phyloP scores from a whole-genome alignment of 2,888 invertebrate species.

The Xestoiulus laeticollis region DNA sequence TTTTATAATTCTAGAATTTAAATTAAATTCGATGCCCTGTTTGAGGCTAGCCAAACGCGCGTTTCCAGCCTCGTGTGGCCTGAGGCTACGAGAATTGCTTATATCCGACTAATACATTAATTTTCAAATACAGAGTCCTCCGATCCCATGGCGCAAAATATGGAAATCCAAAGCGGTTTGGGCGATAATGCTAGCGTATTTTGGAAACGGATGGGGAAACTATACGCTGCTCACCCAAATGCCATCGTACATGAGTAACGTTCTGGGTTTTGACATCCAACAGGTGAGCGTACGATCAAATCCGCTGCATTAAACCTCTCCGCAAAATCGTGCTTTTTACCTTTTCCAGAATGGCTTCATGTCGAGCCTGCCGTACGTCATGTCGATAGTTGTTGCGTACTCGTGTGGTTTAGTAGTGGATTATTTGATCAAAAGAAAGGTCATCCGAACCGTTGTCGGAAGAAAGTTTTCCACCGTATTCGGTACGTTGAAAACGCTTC shows the following conservation, averaged over 20 bases:
- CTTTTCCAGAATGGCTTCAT: slow-evolving; percentile 49
- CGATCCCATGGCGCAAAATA: slow-evolving; percentile 51
- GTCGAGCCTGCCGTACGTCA: slow-evolving; percentile 52
- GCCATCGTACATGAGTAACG: slow-evolving; percentile 79
- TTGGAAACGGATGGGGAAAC: slow-evolving; percentile 81
- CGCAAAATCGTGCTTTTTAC: not conserved
- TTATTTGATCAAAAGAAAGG: slow-evolving; percentile 46
- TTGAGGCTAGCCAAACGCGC: too few species aligned
- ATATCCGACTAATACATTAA: not conserved
- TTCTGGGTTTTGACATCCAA: slow-evolving; percentile 76
- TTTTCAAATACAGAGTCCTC: slow-evolving; percentile 39
- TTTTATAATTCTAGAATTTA: too few species aligned
- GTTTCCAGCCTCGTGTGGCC: too few species aligned
- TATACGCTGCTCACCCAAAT: slow-evolving; percentile 85
- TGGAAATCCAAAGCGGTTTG: slow-evolving; percentile 52
- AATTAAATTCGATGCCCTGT: too few species aligned
- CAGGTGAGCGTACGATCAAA: slow-evolving; percentile 66
- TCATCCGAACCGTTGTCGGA: slow-evolving; percentile 2
- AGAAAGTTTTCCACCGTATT: slow-evolving; percentile 43
- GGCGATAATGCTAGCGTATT: slow-evolving; percentile 58
- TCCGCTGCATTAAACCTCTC: not conserved
- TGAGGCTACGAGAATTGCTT: too few species aligned
- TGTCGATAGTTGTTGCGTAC: not conserved
- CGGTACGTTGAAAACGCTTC: slow-evolving; percentile 39
- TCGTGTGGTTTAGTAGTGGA: slow-evolving; percentile 30